Evolutionary conservation across 2,113 vertebrate species (phyloP).

Genomic region (Empidonax alnorum): DNA sequence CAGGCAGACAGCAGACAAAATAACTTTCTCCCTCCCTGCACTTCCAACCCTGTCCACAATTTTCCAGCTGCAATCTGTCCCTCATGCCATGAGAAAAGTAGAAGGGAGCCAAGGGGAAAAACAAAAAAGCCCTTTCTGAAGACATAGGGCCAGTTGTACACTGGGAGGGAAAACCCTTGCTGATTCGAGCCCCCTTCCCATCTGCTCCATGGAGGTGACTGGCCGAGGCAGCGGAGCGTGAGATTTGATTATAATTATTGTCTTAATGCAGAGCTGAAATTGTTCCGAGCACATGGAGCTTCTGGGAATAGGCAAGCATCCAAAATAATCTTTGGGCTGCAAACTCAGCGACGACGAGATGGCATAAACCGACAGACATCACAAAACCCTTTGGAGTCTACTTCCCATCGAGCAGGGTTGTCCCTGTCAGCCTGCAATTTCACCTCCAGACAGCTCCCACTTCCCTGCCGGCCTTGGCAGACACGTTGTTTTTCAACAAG

Average conservation of each 20-base stretch:
- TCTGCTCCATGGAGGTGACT: conserved; percentile 58
- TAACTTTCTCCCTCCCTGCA: neutral
- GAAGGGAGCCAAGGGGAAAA: neutral
- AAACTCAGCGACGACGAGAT: conserved; percentile 23
- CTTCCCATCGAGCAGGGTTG: neutral
- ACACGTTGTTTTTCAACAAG: neutral
- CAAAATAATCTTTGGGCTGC: conserved; percentile 61
- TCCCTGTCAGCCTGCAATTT: neutral
- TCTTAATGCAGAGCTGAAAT: conserved; percentile 51
- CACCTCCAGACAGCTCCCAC: neutral
- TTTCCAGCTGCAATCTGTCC: conserved; percentile 9
- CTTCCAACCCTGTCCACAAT: neutral
- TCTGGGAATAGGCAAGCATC: conserved; percentile 63
- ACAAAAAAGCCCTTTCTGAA: neutral
- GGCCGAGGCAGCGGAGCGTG: conserved; percentile 10
- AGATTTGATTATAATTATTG: conserved; percentile 64
- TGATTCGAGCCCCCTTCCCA: conserved; percentile 18
- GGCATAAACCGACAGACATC: conserved; percentile 6
- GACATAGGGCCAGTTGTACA: neutral
- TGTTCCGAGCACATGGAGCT: conserved; percentile 4
- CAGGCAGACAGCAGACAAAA: neutral
- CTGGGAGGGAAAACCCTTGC: conserved; percentile 18
- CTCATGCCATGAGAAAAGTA: neutral
- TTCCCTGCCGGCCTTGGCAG: neutral
- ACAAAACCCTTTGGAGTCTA: neutral